phyloP scores from a whole-genome alignment of 2,888 invertebrate species.

The Seira ritae region DNA sequence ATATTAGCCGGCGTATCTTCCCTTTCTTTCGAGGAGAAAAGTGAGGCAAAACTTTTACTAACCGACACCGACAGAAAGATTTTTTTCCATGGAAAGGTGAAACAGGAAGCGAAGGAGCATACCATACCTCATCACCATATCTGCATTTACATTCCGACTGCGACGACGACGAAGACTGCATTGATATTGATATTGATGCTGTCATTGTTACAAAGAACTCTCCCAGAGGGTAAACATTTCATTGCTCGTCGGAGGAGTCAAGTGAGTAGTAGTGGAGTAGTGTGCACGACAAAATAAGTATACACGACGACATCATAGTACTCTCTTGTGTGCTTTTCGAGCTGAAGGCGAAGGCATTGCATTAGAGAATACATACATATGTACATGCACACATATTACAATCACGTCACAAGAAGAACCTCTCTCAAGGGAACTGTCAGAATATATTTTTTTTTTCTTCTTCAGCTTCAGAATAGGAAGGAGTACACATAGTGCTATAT shows the following conservation, averaged over 20 bases:
- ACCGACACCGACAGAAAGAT: constrained; percentile 66
- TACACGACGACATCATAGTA: neutral
- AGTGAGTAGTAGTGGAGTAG: neutral
- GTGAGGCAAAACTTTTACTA: constrained; percentile 70
- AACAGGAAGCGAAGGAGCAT: constrained; percentile 26
- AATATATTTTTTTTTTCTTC: neutral
- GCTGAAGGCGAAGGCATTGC: neutral
- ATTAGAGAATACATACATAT: too few relatives aligned
- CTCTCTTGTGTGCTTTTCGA: neutral
- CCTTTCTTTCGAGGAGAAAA: constrained; percentile 65
- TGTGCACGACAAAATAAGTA: neutral
- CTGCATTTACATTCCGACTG: too few relatives aligned
- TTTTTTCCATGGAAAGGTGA: constrained; percentile 65
- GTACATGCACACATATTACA: neutral
- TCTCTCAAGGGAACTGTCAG: constrained; percentile 14
- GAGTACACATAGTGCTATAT: neutral
- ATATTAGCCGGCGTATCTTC: constrained; percentile 30
- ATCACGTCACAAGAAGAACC: neutral
- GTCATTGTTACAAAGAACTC: neutral
- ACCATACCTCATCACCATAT: neutral
- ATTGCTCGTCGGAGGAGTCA: too few relatives aligned
- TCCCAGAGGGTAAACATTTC: neutral
- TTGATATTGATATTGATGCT: neutral
- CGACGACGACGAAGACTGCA: too few relatives aligned
- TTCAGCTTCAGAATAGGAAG: too few relatives aligned